A percentile compares a stretch with the other conserved stretches of the same genome.
Conservation (phyloP, 2,888 invertebrate genomes). For the Chirona hameri region DNA sequence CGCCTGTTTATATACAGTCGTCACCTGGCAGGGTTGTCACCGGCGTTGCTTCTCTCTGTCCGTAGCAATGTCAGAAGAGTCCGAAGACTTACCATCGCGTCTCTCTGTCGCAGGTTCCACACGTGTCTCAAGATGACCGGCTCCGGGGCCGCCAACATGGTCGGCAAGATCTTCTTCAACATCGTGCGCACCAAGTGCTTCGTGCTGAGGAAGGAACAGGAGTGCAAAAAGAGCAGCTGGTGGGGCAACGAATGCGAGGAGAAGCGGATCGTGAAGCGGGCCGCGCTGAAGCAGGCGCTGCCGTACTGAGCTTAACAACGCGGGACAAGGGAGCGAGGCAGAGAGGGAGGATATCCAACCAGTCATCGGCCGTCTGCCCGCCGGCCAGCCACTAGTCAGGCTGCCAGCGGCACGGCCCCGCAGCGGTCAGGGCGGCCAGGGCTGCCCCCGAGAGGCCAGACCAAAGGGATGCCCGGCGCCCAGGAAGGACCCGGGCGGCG, state of each 20-base stretch:
- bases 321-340: too few species aligned
- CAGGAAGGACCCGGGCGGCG: not conserved
- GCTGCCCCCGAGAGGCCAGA: not conserved
- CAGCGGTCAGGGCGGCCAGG: not conserved
- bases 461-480: too few species aligned
- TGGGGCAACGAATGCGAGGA: slow-evolving; percentile 46
- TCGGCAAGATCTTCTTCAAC: slow-evolving; percentile 91
- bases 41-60: too few species aligned
- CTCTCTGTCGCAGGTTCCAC: slow-evolving; percentile 67
- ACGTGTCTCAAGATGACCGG: slow-evolving; percentile 84
- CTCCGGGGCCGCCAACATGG: slow-evolving; percentile 80
- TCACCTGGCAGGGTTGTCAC: too few species aligned
- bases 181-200: slow-evolving; percentile 93
- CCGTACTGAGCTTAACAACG: not conserved
- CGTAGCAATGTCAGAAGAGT: too few species aligned
- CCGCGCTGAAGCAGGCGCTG: slow-evolving; percentile 35
- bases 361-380: not conserved
- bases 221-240: slow-evolving; percentile 48
- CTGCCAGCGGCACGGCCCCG: not conserved
- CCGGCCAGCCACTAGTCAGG: too few species aligned
- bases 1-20: too few species aligned
- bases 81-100: too few species aligned
- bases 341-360: too few species aligned
- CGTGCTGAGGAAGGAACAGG: slow-evolving; percentile 65
- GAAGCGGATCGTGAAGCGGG: slow-evolving; percentile 35